Evolutionary conservation across 2,888 invertebrate species (phyloP), one percentile per base, ranked within the genome.

Genomic region (Artemia sinica): DNA sequence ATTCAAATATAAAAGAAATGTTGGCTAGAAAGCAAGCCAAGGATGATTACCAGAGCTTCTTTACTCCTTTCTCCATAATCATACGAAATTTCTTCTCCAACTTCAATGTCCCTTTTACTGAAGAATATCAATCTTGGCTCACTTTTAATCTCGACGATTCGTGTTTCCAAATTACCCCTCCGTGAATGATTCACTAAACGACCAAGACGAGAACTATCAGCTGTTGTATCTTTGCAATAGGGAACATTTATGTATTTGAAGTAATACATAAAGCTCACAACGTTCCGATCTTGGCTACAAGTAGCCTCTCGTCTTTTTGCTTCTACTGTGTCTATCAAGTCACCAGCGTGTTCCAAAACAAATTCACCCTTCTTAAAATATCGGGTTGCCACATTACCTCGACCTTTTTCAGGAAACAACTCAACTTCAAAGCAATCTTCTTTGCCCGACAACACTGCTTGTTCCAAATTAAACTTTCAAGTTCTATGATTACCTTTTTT

Each of bases 231-330:
- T 83, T 79, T 92, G 92, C 95, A 96, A 82, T 91, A 93, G 79
- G 89, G 88, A 78, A 88, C 88, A 77, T 88, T 88, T 75, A 87
- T 87, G 77, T 90, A 87, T 74, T 86, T 86, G 79, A 98, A 98
- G 80, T 96, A 98, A 82, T 96, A 98, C 97, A 98, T 97, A 76
- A 97, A 98, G 80, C 97, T 98, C 71, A 97, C 97, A 50, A 89
- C 86, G 74, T 84, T 86, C 73, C 87, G 85, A 78, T 94, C 89
- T 77, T 85, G 83, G 0, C 91, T 86, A 78, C 97, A 98, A 70
- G 83, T 79, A 69, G 81, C 79, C 76, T 98, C 97, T 9, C 94
- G 81, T 70, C 84, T 81, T 72, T 88, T 86, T 8, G 97, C 97
- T 76, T 88, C 87, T 11, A 83, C 81, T 72, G 88, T 83, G 74